Base-by-base conservation (phyloP, 2,113 vertebrate species). In the Bujurquina vittata region DNA sequence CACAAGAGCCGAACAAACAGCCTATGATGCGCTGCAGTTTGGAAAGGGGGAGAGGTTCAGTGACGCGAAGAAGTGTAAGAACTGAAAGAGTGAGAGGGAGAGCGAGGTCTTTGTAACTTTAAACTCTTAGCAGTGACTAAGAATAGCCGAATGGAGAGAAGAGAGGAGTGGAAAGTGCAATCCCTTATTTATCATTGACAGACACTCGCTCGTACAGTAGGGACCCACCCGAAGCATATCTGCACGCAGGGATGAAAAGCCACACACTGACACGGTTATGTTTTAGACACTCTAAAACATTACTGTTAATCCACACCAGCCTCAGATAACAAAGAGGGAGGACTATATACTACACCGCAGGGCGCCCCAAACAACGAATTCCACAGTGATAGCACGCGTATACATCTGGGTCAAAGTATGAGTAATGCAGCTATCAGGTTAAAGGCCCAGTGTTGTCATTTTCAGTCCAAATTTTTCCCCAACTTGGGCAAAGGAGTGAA, bases 161-260 rank as follows among this genome's bases (percentile, higher is more conserved):
- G 31, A 87, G 82, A 87, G 81, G 79, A 78, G 80, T 14, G 62
- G 78, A 83, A 73, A 83, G 89, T 78, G 81, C 82, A 67, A 49
- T 77, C 84, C 73, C 88, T 90, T 79, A 91, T 92, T 94, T 94
- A 94, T 95, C 95, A 92, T n/a, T 74, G 89, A 81, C 72, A 54
- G 79, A 88, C 90, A 93, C 83, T 23, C 55, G 55, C 26, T 86
- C 80, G 26, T 58, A 78, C 84, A 72, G 75, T 54, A 75, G 79
- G 79, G 81, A 86, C 86, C 82, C 84, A 60, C 89, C 83, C 83
- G 18, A 79, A 75, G 31, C 7, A 56, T 72, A 60, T 80, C 61
- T 73, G 77, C 80, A 76, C 67, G 72, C 77, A 18, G 40, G 17
- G 35, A 76, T 84, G 61, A 79, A 52, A 35, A 63, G 55, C 3